These are phyloP conservation scores for Elmis aenea DNA, from an alignment of 2,888 invertebrate species.

Conservation along the genomic window DNA sequence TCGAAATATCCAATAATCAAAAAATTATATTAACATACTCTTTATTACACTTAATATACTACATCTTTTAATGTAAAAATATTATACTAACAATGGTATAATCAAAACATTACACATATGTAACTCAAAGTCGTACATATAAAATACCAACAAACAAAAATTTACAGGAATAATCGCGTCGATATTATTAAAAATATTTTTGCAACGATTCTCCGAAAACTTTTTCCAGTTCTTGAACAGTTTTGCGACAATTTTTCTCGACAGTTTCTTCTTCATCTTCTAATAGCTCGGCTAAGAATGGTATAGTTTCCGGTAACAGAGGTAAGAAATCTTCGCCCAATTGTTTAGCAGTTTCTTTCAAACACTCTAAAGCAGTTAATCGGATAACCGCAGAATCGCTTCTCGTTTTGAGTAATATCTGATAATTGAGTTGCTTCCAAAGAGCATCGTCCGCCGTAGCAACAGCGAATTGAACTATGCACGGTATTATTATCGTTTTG, in stretches of 20 bases:
- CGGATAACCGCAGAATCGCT: constrained; percentile 70
- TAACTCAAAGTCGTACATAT: no score
- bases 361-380: constrained; percentile 63
- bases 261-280: constrained; percentile 85
- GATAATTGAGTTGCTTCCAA: constrained; percentile 88
- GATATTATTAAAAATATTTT: constrained; percentile 77
- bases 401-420: constrained; percentile 82
- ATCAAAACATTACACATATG: no score
- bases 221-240: constrained; percentile 78
- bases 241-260: constrained; percentile 72
- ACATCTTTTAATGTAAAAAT: no score
- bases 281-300: constrained; percentile 87
- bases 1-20: no score
- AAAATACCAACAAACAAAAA: neutral
- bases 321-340: constrained; percentile 86
- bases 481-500: constrained; percentile 62
- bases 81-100: no score
- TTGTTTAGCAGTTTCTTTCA: constrained; percentile 75
- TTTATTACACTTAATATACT: no score
- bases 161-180: no score
- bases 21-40: no score
- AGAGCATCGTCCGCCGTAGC: constrained; percentile 79
- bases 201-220: constrained; percentile 87
- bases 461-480: constrained; percentile 76
- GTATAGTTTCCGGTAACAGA: constrained; percentile 86